phyloP scores from a whole-genome alignment of 2,797 vertebrate genomes.

The Pseudotriccus pelzelni region DNA sequence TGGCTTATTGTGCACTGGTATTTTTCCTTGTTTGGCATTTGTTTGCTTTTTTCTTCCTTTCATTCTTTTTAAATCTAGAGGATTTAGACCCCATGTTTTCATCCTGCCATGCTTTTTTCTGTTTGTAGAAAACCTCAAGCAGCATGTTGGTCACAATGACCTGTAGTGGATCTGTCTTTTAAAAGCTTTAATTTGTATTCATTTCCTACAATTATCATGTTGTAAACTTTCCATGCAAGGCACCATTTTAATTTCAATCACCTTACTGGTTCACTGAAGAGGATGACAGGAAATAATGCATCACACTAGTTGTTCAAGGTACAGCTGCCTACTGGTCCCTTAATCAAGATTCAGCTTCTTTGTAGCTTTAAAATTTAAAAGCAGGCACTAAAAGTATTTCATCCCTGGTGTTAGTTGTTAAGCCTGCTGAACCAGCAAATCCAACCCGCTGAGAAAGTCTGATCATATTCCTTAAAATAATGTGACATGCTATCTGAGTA shows the following conservation, averaged over 20 bases:
- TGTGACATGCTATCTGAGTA: neutral
- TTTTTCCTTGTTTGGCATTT: neutral
- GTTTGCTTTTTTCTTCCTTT: neutral
- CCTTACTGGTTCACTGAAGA: constrained; percentile 37
- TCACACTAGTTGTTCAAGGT: neutral
- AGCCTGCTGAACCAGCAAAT: constrained; percentile 22
- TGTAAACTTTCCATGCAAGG: constrained; percentile 39
- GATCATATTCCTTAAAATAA: constrained; percentile 27
- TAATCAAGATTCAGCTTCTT: constrained; percentile 33
- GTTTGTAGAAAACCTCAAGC: neutral
- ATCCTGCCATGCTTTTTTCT: neutral
- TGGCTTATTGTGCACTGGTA: neutral
- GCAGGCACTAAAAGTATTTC: constrained; percentile 19
- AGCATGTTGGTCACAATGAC: neutral
- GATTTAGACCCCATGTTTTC: neutral
- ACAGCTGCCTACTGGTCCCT: constrained; percentile 7
- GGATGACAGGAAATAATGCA: constrained; percentile 25
- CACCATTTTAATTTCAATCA: constrained; percentile 17
- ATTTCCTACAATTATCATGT: constrained; percentile 28
- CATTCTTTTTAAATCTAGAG: neutral
- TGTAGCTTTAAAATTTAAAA: constrained; percentile 43
- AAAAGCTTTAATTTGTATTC: constrained; percentile 48
- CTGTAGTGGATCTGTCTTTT: neutral
- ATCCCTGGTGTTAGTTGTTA: neutral
- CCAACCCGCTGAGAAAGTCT: neutral